Base-by-base conservation (phyloP, 2,888 invertebrate genomes). In the Trissolcus brochymenae region DNA sequence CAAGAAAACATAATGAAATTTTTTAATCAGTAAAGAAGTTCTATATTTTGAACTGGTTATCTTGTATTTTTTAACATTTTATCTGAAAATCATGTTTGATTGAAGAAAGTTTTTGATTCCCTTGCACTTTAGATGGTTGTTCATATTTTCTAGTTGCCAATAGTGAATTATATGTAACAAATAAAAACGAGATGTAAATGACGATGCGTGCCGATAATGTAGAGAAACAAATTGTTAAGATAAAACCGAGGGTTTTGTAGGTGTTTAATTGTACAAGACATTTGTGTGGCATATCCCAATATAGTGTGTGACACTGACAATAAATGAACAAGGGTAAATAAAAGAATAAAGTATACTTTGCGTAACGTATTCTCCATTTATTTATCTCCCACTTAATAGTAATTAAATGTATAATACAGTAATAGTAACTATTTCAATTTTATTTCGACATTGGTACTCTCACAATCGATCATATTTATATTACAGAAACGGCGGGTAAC, bases 331-430 rank as follows among this genome's bases (percentile, higher is more conserved):
- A 53, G 62, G 71, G 66, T 53, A 70, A 61, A 65, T 55, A 65
- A 73, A 70, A 51, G 13, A 14, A 61, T 41, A 72, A 57, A 67
- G 49, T 64, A 51, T 55, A 71, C 49, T 59, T 74, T 65, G 54
- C 54, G 59, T 76, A 56, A 75, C 56, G 50, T 64, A 54, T 74
- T 75, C 49, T 74, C 66, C 65, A 66, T 80, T 79, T 79, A 79
- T 79, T 79, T 72, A 76, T 74, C 74, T 76, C 70, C 76, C 79
- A 79, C 74, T 66, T 77, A 76, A 70, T 76, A 86, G 87, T 88
- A 88, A 88, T 88, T 76, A 76, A 61, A 76, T 88, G 87, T 88
- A 88, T 88, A 85, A 87, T 88, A 86, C 87, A 86, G 83, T 87
- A 86, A 84, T 84, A 84, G 85, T 86, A 87, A 87, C 87, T 87